phyloP scores from a whole-genome alignment of 2,797 vertebrate genomes.

The Catostomus latipinnis region DNA sequence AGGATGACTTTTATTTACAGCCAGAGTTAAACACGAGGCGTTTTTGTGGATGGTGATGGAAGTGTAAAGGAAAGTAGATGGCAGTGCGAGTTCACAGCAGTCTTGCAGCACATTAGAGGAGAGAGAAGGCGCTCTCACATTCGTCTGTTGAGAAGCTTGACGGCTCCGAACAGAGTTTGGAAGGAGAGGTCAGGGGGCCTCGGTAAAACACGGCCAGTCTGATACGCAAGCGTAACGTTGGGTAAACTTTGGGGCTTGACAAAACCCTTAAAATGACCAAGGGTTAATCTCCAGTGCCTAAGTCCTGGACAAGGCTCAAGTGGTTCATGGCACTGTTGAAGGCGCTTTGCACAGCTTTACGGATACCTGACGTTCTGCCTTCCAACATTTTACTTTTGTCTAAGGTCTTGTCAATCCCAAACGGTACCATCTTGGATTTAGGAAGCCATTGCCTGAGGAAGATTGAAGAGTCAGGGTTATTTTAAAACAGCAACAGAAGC shows the following conservation, averaged over 20 bases:
- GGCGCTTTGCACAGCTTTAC: conserved; percentile 89
- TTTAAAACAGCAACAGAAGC: neutral
- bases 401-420: conserved; percentile 86
- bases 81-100: conserved; percentile 74
- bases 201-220: conserved; percentile 32
- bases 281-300: conserved; percentile 80
- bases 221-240: conserved; percentile 25
- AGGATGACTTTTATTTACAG: conserved; percentile 82
- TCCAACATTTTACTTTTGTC: conserved; percentile 93
- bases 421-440: conserved; percentile 94
- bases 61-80: conserved; percentile 56
- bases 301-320: conserved; percentile 81
- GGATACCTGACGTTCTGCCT: conserved; percentile 85
- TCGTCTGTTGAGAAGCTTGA: conserved; percentile 75
- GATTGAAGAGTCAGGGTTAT: conserved; percentile 11
- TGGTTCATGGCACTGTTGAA: conserved; percentile 90
- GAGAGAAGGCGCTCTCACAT: conserved; percentile 77
- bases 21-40: conserved; percentile 66
- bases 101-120: conserved; percentile 76
- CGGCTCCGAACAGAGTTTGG: conserved; percentile 32
- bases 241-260: conserved; percentile 36
- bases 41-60: conserved; percentile 53
- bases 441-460: conserved; percentile 95
- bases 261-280: conserved; percentile 48
- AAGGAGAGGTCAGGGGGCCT: conserved; percentile 64